These are phyloP conservation scores for Silurus aristotelis DNA, from an alignment of 2,797 vertebrate species.

Conservation along the genomic window DNA sequence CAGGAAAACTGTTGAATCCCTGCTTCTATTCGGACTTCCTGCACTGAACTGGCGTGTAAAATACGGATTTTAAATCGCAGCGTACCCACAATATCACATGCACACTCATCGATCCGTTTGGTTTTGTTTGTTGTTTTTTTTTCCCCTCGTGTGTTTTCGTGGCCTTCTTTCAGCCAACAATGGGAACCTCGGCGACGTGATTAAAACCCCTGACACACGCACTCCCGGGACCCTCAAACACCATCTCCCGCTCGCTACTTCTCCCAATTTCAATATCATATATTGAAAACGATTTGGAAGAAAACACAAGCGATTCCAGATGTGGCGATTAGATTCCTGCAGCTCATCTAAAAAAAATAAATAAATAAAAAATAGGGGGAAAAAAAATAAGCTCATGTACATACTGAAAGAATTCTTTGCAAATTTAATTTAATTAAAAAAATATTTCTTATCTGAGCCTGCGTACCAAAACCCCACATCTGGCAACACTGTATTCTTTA, in stretches of 20 bases:
- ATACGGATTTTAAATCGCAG: slow-evolving; percentile 24
- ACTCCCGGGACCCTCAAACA: too few species aligned
- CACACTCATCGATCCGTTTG: neutral
- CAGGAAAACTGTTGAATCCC: too few species aligned
- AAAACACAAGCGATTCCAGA: neutral
- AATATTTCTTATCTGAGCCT: too few species aligned
- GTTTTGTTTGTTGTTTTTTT: too few species aligned
- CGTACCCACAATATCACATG: slow-evolving; percentile 6
- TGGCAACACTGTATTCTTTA: slow-evolving; percentile 76
- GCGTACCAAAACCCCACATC: slow-evolving; percentile 63
- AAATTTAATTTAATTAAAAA: neutral
- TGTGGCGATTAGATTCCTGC: neutral
- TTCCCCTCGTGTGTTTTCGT: neutral
- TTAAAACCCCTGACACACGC: neutral
- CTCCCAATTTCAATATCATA: slow-evolving; percentile 1
- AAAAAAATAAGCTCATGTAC: slow-evolving; percentile 30
- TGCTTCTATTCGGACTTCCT: slow-evolving; percentile 10
- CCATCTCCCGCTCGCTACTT: neutral
- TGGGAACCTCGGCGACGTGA: neutral
- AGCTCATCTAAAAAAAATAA: neutral
- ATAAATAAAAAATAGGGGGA: too few species aligned
- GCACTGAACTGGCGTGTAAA: neutral
- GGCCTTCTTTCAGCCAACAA: neutral
- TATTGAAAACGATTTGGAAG: neutral
- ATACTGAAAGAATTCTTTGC: neutral